A percentile compares a stretch with the other conserved stretches of the same genome.
These are phyloP conservation scores for Sprattus sprattus DNA, from an alignment of 2,113 vertebrate genomes.

Conservation along the genomic window DNA sequence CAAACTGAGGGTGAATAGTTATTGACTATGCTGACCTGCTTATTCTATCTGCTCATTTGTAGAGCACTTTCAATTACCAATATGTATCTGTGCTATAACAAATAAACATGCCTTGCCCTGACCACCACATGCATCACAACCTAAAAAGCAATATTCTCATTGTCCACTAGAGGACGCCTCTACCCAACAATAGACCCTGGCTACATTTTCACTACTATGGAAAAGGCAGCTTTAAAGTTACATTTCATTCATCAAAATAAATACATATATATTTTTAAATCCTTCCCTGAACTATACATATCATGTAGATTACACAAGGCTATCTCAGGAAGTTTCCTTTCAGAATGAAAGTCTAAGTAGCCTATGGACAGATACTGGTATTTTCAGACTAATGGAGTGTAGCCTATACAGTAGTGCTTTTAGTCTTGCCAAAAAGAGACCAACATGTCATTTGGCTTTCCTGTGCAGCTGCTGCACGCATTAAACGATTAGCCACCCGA, in stretches of 20 bases:
- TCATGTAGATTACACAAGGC: neutral
- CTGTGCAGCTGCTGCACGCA: conserved; percentile 72
- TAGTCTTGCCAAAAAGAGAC: neutral
- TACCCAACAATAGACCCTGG: conserved; percentile 10
- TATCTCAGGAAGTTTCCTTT: neutral
- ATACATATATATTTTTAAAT: neutral
- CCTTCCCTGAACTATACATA: neutral
- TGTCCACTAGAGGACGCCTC: conserved; percentile 34
- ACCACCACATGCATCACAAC: neutral
- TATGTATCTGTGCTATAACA: neutral
- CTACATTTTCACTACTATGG: neutral
- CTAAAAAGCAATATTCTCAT: neutral
- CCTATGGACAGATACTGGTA: neutral
- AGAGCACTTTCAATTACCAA: neutral
- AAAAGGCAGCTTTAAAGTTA: neutral
- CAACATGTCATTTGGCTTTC: conserved; percentile 66
- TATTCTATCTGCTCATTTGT: neutral
- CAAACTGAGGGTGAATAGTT: neutral
- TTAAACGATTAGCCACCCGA: conserved; percentile 69
- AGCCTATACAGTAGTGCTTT: neutral
- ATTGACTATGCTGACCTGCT: no score
- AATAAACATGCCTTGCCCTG: neutral
- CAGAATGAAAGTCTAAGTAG: neutral
- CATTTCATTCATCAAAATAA: no score
- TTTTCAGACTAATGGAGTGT: neutral